Base-by-base conservation (phyloP, 2,888 invertebrate species). In the Lasioglossum vierecki region DNA sequence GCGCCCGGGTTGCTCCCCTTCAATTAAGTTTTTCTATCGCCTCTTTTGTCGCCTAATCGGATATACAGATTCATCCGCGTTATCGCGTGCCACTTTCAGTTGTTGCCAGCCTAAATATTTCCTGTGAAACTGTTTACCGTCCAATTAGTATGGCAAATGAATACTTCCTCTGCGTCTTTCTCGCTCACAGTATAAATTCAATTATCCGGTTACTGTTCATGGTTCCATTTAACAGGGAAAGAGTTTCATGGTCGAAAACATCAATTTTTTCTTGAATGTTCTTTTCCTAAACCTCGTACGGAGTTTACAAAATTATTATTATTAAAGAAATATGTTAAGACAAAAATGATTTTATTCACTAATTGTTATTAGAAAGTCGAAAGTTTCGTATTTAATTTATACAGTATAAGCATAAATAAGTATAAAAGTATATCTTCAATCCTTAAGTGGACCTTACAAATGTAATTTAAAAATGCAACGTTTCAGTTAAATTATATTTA, bases 11-110 rank as follows among this genome's bases (percentile, higher is more conserved):
- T 75, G 60, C 57, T 60, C 49, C 73, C 49, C 53, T 30, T 72
- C 84, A 76, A 79, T 79, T 75, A 73, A 72, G 79, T 73, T 79
- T 76, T 72, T 79, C 46, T 68, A 57, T 75, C 78, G 63, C 15
- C 49, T 13, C 18, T 73, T 53, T 72, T 44, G 39, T 66, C 53
- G 46, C 15, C n/a, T 76, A 76, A 82, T 74, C 74, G 76, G 39
- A 81, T 75, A 81, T 53, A 57, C 53, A 44, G 73, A 74, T 68
- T 77, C 77, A 22, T 60, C 26, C 76, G 49, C n/a, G 78, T 78
- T 78, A 68, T 53, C 73, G n/a, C 18, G 35, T 30, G 41, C 66
- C 72, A 44, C 53, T 73, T 79, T 53, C 53, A 44, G 53, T 68
- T 73, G 18, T 44, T 44, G 53, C 13, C 22, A 53, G 35, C 5